Evolutionary conservation across 2,113 vertebrate species (phyloP), one percentile per base, ranked within the genome.

Genomic region (Podilymbus podiceps): DNA sequence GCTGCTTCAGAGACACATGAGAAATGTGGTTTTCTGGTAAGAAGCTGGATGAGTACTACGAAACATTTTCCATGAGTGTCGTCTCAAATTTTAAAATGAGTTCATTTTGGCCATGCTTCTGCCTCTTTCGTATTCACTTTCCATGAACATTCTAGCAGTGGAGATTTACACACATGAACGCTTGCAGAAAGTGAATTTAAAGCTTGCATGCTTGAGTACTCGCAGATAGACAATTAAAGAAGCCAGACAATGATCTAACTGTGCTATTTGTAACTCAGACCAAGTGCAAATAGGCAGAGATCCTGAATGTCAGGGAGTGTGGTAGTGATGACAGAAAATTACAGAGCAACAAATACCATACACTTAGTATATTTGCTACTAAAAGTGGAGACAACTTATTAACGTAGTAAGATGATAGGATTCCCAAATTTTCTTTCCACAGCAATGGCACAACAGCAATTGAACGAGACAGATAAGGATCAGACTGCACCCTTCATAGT

Each of bases 391-490:
- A 78, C 15, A 58, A 88, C n/a, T 89, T 77, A 31, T 77, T 83
- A 91, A 76, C 4, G 3, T 21, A 81, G 63, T 49, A 74, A 72
- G 42, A 79, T 55, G 63, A 89, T 30, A 88, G 24, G 24, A 63
- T 69, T 95, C 86, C 94, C 92, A 83, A 88, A 85, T 38, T 72
- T 71, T 85, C 73, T 35, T 58, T 85, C 71, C 84, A 79, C 20
- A 47, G 63, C 18, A 79, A 47, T 76, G 84, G 74, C 81, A 92
- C 66, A 72, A 75, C 46, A 75, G 77, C 28, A 69, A 47, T 2
- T 83, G 68, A 83, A 88, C 35, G 74, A 88, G 87, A 55, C 63
- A 66, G 96, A 94, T 95, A 96, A 93, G 55, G 81, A 97, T 97
- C 96, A 85, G 89, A 38, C 87, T 97, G 91, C 77, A 97, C 87